Evolutionary conservation across 2,113 vertebrate species (phyloP), one percentile per base, ranked within the genome.

Genomic region (Phasianus colchicus): DNA sequence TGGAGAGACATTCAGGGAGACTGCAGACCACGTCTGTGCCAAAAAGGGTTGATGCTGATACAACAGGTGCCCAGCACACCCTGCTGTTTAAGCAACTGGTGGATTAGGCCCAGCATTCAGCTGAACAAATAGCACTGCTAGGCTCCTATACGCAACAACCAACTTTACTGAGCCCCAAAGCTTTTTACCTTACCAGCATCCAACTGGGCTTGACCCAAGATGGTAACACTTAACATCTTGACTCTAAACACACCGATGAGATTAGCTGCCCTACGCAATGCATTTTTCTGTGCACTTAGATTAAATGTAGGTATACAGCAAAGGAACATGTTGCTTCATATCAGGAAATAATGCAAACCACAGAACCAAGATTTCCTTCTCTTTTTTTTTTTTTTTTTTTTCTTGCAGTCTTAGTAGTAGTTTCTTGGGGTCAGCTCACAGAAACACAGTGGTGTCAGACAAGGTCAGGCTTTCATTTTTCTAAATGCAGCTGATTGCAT

Each of bases 301-400:
- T 58, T 43, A 86, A 58, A 21, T 48, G 45, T 15, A 11, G 11
- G 7, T 8, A 83, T 64, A 54, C 8, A 4, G 30, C 47, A 80
- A 19, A 57, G 2, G 15, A 77, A 52, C 11, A 0, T 42, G 32
- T 95, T 88, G 83, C 90, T 47, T 94, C 21, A 17, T 8, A 45
- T 25, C 88, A 89, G 93, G 87, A 97, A 96, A 54, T 71, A 90
- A 82, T 43, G 66, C 42, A 55, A 89, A 81, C 86, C 27, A 1
- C 76, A 86, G 69, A 92, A 88, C 36, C 30, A 91, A 82, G 12
- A 16, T 32, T 93, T 91, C 38, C 45, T 96, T 79, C 65, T 89
- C 20, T 73, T 2, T 74, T 20, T 73, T n/a, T n/a, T n/a, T 22
- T 69, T 38, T 27, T 70, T 4, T 67, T 27, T 78, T 58, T 69